phyloP scores from a whole-genome alignment of 1,140 invertebrate genomes.

The Pseudomyrmex dendroicus region DNA sequence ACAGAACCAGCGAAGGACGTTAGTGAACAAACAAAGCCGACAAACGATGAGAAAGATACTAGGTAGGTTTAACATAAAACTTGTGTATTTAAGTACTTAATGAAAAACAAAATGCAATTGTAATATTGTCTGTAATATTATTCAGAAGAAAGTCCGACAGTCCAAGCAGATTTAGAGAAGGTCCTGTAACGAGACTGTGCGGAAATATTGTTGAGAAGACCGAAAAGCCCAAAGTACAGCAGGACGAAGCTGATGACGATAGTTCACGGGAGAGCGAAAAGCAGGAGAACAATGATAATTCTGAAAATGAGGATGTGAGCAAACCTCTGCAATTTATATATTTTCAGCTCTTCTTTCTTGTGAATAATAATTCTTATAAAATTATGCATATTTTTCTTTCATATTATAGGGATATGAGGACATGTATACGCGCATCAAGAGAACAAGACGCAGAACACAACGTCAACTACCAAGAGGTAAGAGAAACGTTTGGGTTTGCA shows the following conservation, averaged over 20 bases:
- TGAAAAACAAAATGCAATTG: not conserved
- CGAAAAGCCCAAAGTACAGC: conserved; percentile 76
- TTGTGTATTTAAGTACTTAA: conserved; percentile 23
- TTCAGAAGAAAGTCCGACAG: conserved; percentile 78
- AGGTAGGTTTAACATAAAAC: conserved; percentile 63
- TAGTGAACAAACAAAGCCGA: conserved; percentile 71
- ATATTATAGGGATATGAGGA: conserved; percentile 84
- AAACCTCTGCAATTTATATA: not conserved
- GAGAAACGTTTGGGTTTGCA: conserved; percentile 72
- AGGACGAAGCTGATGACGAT: conserved; percentile 76
- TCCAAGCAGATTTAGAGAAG: conserved; percentile 79
- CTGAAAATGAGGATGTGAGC: conserved; percentile 81
- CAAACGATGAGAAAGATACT: conserved; percentile 79
- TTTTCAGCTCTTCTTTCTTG: not conserved
- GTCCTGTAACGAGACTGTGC: conserved; percentile 81
- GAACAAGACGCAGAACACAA: conserved; percentile 84
- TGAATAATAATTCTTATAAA: conserved; percentile 10
- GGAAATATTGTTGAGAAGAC: conserved; percentile 79
- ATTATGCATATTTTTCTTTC: conserved; percentile 28
- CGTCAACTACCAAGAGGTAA: conserved; percentile 82
- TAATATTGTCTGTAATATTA: conserved; percentile 5
- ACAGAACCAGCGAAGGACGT: conserved; percentile 77
- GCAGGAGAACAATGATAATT: conserved; percentile 82
- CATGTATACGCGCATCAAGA: conserved; percentile 88
- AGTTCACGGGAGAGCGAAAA: conserved; percentile 80